Percentiles rank a stretch among this genome's conserved stretches.
Conservation (phyloP, 2,888 invertebrate species). For the Yponomeuta malinellus region DNA sequence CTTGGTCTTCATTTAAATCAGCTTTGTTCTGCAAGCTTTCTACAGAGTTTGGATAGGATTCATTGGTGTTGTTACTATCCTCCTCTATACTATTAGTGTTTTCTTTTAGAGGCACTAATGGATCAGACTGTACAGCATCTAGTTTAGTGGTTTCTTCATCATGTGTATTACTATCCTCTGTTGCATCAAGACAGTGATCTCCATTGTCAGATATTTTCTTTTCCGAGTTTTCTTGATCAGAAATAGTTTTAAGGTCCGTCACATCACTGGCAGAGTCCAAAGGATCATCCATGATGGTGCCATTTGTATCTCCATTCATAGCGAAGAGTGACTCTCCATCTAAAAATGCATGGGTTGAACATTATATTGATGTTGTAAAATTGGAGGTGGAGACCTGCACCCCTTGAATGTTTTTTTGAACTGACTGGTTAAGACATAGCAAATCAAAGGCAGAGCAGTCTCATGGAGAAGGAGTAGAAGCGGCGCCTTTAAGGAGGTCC, state of each 20-base stretch:
- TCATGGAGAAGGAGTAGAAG: no score
- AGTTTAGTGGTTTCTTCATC: neutral
- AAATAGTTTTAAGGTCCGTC: neutral
- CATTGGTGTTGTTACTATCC: slow-evolving; percentile 37
- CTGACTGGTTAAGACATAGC: no score
- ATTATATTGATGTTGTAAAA: no score
- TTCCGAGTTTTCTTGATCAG: slow-evolving; percentile 22
- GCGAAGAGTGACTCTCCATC: slow-evolving; percentile 51
- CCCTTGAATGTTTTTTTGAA: no score
- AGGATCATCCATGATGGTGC: slow-evolving; percentile 55
- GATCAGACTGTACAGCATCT: slow-evolving; percentile 7
- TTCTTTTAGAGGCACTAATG: slow-evolving; percentile 25
- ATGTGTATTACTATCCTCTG: neutral
- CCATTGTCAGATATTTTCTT: slow-evolving; percentile 22
- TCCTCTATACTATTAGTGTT: slow-evolving; percentile 29
- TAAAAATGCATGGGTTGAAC: slow-evolving; percentile 20
- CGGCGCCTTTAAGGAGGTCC: no score
- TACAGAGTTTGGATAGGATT: slow-evolving; percentile 31
- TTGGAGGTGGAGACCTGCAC: no score
- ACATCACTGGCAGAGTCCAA: slow-evolving; percentile 31
- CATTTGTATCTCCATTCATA: slow-evolving; percentile 61
- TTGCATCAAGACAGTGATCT: neutral
- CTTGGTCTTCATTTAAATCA: neutral
- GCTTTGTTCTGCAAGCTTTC: neutral
- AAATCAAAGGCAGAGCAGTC: no score